A percentile compares a stretch with the other conserved stretches of the same genome.
Conservation (phyloP, 1,140 invertebrate species). For the Kradibia gibbosae region DNA sequence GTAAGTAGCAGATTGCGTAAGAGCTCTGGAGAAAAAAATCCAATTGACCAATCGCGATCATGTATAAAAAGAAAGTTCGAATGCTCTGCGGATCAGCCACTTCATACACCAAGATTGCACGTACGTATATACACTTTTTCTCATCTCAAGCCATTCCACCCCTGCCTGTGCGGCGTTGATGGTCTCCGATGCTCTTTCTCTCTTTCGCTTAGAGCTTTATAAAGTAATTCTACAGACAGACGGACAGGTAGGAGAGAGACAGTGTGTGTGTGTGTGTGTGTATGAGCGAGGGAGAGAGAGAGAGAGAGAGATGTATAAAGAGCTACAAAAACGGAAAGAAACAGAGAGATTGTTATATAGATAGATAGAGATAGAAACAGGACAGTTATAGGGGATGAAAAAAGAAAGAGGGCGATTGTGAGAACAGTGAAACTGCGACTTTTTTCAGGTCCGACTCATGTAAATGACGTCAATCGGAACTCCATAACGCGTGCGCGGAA, state of each 20-base stretch:
- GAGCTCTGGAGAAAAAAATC: background rate
- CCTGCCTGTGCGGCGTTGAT: background rate
- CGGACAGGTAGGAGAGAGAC: background rate
- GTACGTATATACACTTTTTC: background rate
- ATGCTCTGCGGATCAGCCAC: background rate
- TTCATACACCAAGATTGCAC: background rate
- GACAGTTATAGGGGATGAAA: too few relatives aligned
- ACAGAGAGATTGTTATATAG: too few relatives aligned
- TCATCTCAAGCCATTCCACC: background rate
- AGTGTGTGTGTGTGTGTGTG: too few relatives aligned
- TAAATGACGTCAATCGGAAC: constrained; percentile 17
- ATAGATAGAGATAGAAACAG: too few relatives aligned
- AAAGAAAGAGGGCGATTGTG: too few relatives aligned
- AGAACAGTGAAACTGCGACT: too few relatives aligned
- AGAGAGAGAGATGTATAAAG: too few relatives aligned
- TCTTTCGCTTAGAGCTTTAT: background rate
- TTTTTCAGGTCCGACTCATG: background rate
- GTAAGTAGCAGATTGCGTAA: background rate
- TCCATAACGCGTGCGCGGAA: background rate
- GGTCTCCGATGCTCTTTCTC: background rate
- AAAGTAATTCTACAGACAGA: too few relatives aligned
- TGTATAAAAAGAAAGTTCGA: background rate
- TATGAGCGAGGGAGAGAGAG: too few relatives aligned
- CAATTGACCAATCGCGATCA: background rate
- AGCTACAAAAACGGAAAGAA: too few relatives aligned